Percentiles rank a stretch among this genome's conserved stretches.
phyloP scores from a whole-genome alignment of 2,797 vertebrate genomes.

The Aselliscus stoliczkanus region DNA sequence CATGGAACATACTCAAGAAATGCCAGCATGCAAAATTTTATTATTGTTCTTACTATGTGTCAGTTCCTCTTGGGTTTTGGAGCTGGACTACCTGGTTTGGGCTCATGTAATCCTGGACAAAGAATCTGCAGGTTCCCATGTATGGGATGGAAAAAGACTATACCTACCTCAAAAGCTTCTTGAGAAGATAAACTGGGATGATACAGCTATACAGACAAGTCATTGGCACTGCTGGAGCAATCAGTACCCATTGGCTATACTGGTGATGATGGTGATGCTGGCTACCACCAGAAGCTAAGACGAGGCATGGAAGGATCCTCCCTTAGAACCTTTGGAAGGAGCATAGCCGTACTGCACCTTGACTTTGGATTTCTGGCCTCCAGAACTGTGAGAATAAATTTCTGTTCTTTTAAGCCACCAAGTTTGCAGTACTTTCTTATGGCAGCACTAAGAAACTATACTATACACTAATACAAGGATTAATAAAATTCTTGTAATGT shows the following conservation, averaged over 20 bases:
- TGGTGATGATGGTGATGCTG: accelerated
- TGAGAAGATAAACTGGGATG: background rate
- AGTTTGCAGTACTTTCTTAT: background rate
- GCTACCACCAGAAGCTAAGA: background rate
- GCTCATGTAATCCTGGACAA: background rate
- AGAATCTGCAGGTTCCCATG: background rate
- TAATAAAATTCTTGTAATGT: background rate
- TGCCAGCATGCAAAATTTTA: accelerated
- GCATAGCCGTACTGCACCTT: background rate
- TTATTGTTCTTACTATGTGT: background rate
- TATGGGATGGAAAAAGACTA: background rate
- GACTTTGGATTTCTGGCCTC: background rate
- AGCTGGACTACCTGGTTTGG: background rate
- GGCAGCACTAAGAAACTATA: background rate
- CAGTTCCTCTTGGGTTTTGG: background rate
- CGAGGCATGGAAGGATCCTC: background rate
- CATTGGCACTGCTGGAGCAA: background rate
- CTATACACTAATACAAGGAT: background rate
- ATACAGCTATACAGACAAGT: background rate
- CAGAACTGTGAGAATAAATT: background rate
- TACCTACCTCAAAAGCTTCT: background rate
- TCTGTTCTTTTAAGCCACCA: background rate
- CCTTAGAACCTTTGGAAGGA: background rate
- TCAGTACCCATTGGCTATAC: background rate
- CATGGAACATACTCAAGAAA: background rate